Base-by-base conservation (phyloP, 2,888 invertebrate species). In the Ernsta delagoae region DNA sequence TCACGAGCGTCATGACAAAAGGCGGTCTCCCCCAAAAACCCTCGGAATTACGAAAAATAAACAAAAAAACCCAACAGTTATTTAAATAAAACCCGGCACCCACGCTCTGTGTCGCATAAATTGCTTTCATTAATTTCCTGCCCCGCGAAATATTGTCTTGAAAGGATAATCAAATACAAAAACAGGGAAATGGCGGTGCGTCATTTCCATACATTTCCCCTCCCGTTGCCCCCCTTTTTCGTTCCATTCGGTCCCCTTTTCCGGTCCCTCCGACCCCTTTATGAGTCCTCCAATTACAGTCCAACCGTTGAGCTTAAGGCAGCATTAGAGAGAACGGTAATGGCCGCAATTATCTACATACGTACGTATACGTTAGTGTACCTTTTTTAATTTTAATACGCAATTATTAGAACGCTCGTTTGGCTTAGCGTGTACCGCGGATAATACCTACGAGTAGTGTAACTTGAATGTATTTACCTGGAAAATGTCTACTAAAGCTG, bases 151-250 rank as follows among this genome's bases (percentile, higher is more conserved):
- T 93, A 93, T 93, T 93, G 92, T 93, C 93, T 93, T 93, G 92
- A 93, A 93, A 92, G 93, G 92, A 92, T 92, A 92, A 93, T 93
- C 92, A 92, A 92, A 93, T 92, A 93, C 92, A 92, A 92, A 93
- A 93, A 90, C 89, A 87, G 89, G 92, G 90, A 91, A 92, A 92
- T 91, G 90, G 92, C 85, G 90, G 89, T 91, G 90, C 90, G 91
- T 92, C 92, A 93, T 93, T 92, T 93, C 92, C 93, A 92, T 92
- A 90, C 87, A 91, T 90, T 89, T 86, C 78, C 83, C 81, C 79
- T 72, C 77, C 78, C 79, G 78, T 75, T 71, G 73, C 75, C 83
- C 84, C 50, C 86, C 85, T 82, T 81, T 85, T 87, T 86, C 82
- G 83, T 82, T 85, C 89, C 88, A 84, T 87, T 88, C 74, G 74